A percentile compares a stretch with the other conserved stretches of the same genome.
Conservation (phyloP, 2,113 vertebrate species). For the Ictidomys tridecemlineatus region DNA sequence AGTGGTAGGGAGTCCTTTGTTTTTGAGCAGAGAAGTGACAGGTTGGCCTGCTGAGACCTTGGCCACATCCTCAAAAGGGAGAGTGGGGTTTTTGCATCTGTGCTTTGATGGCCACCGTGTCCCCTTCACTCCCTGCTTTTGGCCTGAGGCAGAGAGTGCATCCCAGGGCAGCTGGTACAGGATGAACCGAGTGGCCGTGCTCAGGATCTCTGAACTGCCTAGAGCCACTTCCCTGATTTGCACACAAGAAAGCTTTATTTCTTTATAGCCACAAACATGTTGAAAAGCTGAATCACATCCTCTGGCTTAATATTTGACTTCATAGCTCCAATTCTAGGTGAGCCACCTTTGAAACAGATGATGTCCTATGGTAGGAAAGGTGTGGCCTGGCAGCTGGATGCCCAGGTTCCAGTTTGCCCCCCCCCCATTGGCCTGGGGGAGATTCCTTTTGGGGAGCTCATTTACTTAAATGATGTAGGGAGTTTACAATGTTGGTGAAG, state of each 20-base stretch:
- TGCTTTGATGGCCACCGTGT: background rate
- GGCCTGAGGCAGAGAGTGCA: background rate
- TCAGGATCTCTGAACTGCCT: background rate
- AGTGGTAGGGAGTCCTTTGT: background rate
- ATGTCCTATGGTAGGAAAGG: background rate
- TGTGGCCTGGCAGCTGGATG: background rate
- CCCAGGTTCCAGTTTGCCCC: background rate
- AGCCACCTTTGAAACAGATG: background rate
- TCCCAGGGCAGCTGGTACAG: background rate
- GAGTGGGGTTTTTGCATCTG: background rate
- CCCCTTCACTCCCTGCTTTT: background rate
- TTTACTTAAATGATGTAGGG: background rate
- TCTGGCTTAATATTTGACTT: conserved; percentile 58
- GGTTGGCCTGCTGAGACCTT: background rate
- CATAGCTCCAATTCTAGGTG: background rate
- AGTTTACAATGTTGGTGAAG: background rate
- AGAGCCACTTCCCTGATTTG: background rate
- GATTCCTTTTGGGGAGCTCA: background rate
- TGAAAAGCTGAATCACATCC: conserved; percentile 62
- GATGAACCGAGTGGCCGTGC: background rate
- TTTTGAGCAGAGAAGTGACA: background rate
- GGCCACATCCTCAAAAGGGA: background rate
- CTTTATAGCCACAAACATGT: background rate
- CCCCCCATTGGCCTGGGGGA: background rate
- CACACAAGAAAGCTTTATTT: background rate